Evolutionary conservation across 1,140 invertebrate genomes (phyloP).

Genomic region (Hycleus cichorii): DNA sequence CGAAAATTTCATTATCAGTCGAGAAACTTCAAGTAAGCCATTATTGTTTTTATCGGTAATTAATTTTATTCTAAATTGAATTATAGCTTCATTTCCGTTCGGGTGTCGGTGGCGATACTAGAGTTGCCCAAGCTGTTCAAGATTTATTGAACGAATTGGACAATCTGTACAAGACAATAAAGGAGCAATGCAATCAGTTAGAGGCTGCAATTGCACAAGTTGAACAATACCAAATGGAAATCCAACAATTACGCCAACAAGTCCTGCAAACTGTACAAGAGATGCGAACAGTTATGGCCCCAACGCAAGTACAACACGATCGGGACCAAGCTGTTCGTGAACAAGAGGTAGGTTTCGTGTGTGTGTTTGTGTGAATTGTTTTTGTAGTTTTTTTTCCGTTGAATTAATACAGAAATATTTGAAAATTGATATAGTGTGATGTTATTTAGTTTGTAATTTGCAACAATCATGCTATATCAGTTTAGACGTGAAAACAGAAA

Average conservation of each 20-base stretch:
- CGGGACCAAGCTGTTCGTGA: slow-evolving; percentile 75
- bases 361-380: slow-evolving; percentile 14
- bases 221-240: slow-evolving; percentile 82
- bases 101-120: slow-evolving; percentile 69
- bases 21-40: slow-evolving; percentile 75
- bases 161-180: slow-evolving; percentile 54
- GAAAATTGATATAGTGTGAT: background rate
- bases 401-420: background rate
- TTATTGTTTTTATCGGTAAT: background rate
- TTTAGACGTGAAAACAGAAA: background rate
- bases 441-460: background rate
- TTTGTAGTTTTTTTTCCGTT: background rate
- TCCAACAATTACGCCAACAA: slow-evolving; percentile 73
- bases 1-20: slow-evolving; percentile 83
- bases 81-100: slow-evolving; percentile 77
- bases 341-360: slow-evolving; percentile 74
- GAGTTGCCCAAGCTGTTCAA: slow-evolving; percentile 63
- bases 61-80: background rate
- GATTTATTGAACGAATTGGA: slow-evolving; percentile 63
- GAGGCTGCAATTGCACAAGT: slow-evolving; percentile 76
- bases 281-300: slow-evolving; percentile 68
- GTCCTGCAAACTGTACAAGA: slow-evolving; percentile 81
- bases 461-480: background rate
- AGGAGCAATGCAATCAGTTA: slow-evolving; percentile 62
- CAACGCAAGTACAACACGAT: slow-evolving; percentile 73